Percentiles rank a stretch among this genome's conserved stretches.
Evolutionary conservation across 2,113 vertebrate genomes (phyloP).

Genomic region (Mesitornis unicolor): DNA sequence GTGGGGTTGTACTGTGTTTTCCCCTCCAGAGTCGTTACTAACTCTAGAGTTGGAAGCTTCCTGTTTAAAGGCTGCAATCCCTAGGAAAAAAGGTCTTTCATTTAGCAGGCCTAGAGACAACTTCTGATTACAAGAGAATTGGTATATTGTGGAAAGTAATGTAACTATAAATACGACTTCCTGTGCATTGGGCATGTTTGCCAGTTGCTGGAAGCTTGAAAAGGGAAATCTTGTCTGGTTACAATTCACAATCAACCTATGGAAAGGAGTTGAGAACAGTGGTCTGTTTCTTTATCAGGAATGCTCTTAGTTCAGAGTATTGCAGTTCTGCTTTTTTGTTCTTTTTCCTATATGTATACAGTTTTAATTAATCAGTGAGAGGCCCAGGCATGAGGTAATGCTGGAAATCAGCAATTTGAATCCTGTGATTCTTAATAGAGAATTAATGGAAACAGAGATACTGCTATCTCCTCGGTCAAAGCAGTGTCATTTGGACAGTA

Average conservation of each 20-base stretch:
- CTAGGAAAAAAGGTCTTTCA: neutral
- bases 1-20: neutral
- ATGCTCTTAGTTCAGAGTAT: neutral
- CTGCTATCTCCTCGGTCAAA: constrained; percentile 20
- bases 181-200: constrained; percentile 41
- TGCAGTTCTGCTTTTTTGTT: neutral
- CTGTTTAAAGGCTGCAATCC: neutral
- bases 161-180: constrained; percentile 62
- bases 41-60: neutral
- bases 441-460: constrained; percentile 17
- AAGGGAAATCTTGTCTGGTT: constrained; percentile 54
- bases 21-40: neutral
- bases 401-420: constrained; percentile 1
- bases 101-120: constrained; percentile 7
- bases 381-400: constrained; percentile 16
- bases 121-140: constrained; percentile 37
- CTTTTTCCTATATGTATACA: neutral
- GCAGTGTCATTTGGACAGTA: neutral
- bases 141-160: constrained; percentile 39
- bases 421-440: constrained; percentile 20
- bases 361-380: constrained; percentile 38
- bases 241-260: constrained; percentile 63
- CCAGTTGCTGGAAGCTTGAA: constrained; percentile 33
- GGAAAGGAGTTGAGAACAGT: constrained; percentile 25
- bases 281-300: neutral